These are phyloP conservation scores for Cebus imitator DNA, from an alignment of 2,113 vertebrate genomes.

Conservation along the genomic window DNA sequence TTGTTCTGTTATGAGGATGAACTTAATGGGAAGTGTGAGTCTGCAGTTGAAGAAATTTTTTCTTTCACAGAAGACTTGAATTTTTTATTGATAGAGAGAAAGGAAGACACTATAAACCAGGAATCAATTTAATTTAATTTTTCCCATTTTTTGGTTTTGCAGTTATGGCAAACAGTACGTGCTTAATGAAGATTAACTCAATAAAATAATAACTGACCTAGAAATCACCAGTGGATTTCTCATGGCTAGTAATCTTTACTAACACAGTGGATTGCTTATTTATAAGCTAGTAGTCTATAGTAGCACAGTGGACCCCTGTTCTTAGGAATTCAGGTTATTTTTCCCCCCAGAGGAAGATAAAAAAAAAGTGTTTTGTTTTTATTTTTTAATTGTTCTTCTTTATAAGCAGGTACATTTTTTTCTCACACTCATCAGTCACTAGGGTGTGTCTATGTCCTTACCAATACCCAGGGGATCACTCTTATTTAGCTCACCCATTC, in stretches of 20 bases:
- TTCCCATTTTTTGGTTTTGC: background rate
- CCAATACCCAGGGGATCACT: background rate
- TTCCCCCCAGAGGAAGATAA: background rate
- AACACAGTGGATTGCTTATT: background rate
- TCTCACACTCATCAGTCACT: background rate
- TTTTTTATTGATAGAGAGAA: background rate
- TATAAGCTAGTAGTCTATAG: background rate
- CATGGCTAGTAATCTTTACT: too few species aligned
- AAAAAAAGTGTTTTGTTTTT: background rate
- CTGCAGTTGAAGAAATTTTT: background rate
- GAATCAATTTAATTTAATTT: background rate
- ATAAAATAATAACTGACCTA: background rate
- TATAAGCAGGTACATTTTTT: background rate
- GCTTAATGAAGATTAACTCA: background rate
- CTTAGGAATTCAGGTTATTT: background rate
- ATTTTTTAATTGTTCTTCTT: background rate
- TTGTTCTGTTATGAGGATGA: background rate
- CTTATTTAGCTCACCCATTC: background rate
- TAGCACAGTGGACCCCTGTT: background rate
- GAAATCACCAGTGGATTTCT: background rate
- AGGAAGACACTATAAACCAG: background rate
- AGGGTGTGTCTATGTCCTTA: background rate
- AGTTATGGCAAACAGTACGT: background rate
- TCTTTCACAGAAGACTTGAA: background rate
- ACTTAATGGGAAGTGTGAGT: background rate